Percentiles rank a stretch among this genome's conserved stretches.
Conservation (phyloP, 2,113 vertebrate species). For the Emberiza fucata region DNA sequence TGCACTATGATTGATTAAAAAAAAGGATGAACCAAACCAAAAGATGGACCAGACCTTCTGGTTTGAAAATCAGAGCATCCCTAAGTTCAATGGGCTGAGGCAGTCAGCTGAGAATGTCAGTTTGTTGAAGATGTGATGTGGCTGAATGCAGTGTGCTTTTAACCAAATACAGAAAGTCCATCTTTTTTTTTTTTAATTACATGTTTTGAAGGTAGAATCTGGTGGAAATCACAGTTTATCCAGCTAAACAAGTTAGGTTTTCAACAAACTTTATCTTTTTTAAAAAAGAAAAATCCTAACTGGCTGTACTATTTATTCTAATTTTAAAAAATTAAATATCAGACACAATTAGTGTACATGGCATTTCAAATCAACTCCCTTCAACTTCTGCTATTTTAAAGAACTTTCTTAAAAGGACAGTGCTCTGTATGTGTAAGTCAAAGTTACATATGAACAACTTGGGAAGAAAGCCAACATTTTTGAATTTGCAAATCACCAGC, state of each 20-base stretch:
- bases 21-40: neutral
- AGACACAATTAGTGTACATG: neutral
- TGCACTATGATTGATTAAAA: neutral
- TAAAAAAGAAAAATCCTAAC: neutral
- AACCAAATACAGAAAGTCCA: neutral
- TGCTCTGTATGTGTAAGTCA: conserved; percentile 53
- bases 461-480: neutral
- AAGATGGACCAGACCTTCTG: neutral
- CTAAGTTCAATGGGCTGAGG: neutral
- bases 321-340: neutral
- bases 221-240: neutral
- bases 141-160: neutral
- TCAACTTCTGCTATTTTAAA: neutral
- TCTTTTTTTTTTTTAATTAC: too few relatives aligned
- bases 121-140: neutral
- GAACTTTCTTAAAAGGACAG: conserved; percentile 59
- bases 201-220: neutral
- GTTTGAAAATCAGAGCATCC: neutral
- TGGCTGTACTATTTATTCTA: neutral
- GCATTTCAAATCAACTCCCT: neutral
- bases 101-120: neutral
- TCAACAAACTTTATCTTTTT: neutral
- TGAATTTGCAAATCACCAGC: neutral
- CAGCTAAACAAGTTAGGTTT: neutral
- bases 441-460: neutral